Conservation (phyloP, 2,888 invertebrate genomes). For the Therioaphis trifolii region DNA sequence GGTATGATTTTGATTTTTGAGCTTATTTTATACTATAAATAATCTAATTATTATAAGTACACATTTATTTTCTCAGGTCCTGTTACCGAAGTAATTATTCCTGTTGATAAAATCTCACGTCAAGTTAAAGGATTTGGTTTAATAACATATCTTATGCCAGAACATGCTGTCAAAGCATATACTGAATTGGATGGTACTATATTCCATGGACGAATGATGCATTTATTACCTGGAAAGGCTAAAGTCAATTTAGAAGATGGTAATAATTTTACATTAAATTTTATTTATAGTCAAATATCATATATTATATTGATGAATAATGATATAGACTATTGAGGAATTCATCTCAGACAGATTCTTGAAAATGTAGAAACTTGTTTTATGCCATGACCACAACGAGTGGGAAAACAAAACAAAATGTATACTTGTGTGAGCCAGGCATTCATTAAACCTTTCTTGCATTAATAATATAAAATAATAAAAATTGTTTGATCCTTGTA, state of each 20-base stretch:
- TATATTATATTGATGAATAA: too few species aligned
- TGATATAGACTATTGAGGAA: too few species aligned
- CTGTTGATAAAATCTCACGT: constrained; percentile 84
- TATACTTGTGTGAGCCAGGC: too few species aligned
- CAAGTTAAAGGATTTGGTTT: constrained; percentile 87
- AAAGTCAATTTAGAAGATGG: constrained; percentile 71
- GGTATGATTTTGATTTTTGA: constrained; percentile 71
- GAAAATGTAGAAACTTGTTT: too few species aligned
- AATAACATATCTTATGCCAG: constrained; percentile 92
- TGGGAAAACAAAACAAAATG: too few species aligned
- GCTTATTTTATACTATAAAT: too few species aligned
- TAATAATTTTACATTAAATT: constrained; percentile 30
- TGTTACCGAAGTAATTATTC: constrained; percentile 86
- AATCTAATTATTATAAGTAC: background rate
- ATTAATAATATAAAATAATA: too few species aligned
- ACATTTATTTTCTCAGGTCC: constrained; percentile 74
- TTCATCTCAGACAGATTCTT: too few species aligned
- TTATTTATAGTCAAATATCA: background rate
- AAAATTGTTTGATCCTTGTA: too few species aligned
- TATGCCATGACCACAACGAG: too few species aligned
- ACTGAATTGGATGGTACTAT: constrained; percentile 88
- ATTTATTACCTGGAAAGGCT: constrained; percentile 86
- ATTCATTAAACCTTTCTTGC: too few species aligned
- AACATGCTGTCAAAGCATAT: constrained; percentile 92
- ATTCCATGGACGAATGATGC: constrained; percentile 92